phyloP scores from a whole-genome alignment of 1,140 invertebrate genomes.

The Pseudobourletiella spinata region DNA sequence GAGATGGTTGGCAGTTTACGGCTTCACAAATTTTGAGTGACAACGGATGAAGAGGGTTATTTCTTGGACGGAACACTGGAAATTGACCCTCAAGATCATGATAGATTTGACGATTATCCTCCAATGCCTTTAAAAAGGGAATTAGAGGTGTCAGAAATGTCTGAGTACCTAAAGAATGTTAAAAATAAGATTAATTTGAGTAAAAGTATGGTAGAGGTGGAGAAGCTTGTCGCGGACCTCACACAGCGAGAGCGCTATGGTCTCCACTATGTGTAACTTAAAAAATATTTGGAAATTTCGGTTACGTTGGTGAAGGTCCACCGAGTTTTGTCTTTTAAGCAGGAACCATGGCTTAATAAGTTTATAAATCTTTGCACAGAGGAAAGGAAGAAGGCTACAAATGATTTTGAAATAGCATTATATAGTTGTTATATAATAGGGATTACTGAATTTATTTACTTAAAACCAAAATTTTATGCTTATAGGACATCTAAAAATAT shows the following conservation, averaged over 20 bases:
- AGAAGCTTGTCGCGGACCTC: slow-evolving; percentile 15
- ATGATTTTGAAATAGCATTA: slow-evolving; percentile 43
- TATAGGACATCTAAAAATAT: too few relatives aligned
- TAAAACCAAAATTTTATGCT: too few relatives aligned
- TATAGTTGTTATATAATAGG: too few relatives aligned
- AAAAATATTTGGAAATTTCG: slow-evolving; percentile 9
- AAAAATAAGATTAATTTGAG: background rate
- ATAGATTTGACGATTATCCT: slow-evolving; percentile 46
- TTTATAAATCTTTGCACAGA: slow-evolving; percentile 19
- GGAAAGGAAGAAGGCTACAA: slow-evolving; percentile 38
- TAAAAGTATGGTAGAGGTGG: background rate
- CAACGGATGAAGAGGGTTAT: slow-evolving; percentile 41
- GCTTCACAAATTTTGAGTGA: background rate
- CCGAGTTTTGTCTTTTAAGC: slow-evolving; percentile 12
- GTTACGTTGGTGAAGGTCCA: slow-evolving; percentile 14
- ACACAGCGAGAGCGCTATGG: slow-evolving; percentile 12
- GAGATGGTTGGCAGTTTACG: background rate
- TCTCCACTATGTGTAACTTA: slow-evolving; percentile 12
- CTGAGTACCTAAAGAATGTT: slow-evolving; percentile 4
- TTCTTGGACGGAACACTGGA: slow-evolving; percentile 45
- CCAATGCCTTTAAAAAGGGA: slow-evolving; percentile 42
- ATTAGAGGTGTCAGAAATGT: slow-evolving; percentile 8
- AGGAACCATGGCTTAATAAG: slow-evolving; percentile 7
- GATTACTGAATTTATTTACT: too few relatives aligned
- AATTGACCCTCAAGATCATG: slow-evolving; percentile 43